phyloP scores from a whole-genome alignment of 2,797 vertebrate species.

The Toxotes lorentzi region DNA sequence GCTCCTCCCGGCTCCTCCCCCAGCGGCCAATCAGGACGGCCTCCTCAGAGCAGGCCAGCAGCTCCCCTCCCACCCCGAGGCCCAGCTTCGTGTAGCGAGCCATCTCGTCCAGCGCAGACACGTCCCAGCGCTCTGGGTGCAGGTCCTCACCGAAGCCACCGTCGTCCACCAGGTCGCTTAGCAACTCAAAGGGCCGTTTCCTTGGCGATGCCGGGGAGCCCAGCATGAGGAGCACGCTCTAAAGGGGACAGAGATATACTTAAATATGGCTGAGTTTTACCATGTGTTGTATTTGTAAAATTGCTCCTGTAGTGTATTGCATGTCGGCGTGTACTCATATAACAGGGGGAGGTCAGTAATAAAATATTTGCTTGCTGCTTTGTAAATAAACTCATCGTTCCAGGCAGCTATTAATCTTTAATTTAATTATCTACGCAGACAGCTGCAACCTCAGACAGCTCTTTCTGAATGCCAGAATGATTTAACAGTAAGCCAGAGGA shows the following conservation, averaged over 20 bases:
- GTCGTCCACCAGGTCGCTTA: constrained; percentile 86
- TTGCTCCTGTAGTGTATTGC: background rate
- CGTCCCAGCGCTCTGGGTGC: constrained; percentile 84
- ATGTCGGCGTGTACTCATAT: background rate
- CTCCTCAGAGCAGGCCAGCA: constrained; percentile 79
- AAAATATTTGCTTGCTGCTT: constrained; percentile 23
- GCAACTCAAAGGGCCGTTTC: constrained; percentile 85
- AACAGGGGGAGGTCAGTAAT: background rate
- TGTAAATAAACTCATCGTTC: constrained; percentile 7
- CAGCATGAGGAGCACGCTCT: constrained; percentile 85
- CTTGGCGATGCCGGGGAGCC: constrained; percentile 81
- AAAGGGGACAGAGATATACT: background rate
- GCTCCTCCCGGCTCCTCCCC: constrained; percentile 74
- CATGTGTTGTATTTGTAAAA: background rate
- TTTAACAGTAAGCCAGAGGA: too few species aligned
- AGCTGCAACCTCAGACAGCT: background rate
- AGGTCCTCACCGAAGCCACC: constrained; percentile 82
- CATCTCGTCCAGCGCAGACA: constrained; percentile 85
- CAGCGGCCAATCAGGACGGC: constrained; percentile 80
- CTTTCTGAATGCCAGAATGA: too few species aligned
- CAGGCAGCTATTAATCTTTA: background rate
- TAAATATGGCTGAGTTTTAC: background rate
- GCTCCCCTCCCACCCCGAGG: constrained; percentile 77
- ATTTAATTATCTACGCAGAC: background rate
- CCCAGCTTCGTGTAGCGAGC: constrained; percentile 82